A percentile compares a stretch with the other conserved stretches of the same genome.
These are phyloP conservation scores for Microplitis mediator DNA, from an alignment of 1,140 invertebrate genomes.

Conservation along the genomic window DNA sequence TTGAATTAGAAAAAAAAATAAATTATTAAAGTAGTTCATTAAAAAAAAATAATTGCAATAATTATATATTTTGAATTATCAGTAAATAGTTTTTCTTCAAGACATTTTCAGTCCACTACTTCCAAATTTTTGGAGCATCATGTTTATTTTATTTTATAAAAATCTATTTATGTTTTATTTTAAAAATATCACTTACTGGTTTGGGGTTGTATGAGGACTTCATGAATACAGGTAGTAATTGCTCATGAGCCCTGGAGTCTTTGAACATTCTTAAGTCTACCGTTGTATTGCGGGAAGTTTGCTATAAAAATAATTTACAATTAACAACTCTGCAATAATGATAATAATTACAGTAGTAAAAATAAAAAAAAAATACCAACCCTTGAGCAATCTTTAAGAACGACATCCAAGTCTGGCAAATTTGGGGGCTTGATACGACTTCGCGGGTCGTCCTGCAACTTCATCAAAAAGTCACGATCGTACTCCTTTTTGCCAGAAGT, in stretches of 20 bases:
- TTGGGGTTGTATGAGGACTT: slow-evolving; percentile 40
- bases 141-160: slow-evolving; percentile 5
- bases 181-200: slow-evolving; percentile 41
- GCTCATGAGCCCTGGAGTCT: slow-evolving; percentile 42
- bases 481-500: slow-evolving; percentile 82
- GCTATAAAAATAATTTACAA: slow-evolving; percentile 19
- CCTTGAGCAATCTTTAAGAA: slow-evolving; percentile 62
- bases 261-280: slow-evolving; percentile 42
- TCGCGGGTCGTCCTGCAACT: slow-evolving; percentile 73
- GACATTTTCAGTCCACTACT: slow-evolving; percentile 58
- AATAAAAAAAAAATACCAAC: slow-evolving; percentile 26
- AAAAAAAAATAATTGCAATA: background rate
- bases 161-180: slow-evolving; percentile 4
- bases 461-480: slow-evolving; percentile 77
- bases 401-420: slow-evolving; percentile 68
- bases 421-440: slow-evolving; percentile 77
- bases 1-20: slow-evolving; percentile 29
- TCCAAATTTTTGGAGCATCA: slow-evolving; percentile 53
- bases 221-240: slow-evolving; percentile 44
- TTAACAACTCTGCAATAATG: background rate
- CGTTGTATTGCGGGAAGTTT: slow-evolving; percentile 23
- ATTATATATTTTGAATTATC: slow-evolving; percentile 23
- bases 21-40: slow-evolving; percentile 4
- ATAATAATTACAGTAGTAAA: background rate
- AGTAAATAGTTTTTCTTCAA: slow-evolving; percentile 40